These are phyloP conservation scores for Torymus aiolomorphi DNA, from an alignment of 2,888 invertebrate species.

Conservation along the genomic window DNA sequence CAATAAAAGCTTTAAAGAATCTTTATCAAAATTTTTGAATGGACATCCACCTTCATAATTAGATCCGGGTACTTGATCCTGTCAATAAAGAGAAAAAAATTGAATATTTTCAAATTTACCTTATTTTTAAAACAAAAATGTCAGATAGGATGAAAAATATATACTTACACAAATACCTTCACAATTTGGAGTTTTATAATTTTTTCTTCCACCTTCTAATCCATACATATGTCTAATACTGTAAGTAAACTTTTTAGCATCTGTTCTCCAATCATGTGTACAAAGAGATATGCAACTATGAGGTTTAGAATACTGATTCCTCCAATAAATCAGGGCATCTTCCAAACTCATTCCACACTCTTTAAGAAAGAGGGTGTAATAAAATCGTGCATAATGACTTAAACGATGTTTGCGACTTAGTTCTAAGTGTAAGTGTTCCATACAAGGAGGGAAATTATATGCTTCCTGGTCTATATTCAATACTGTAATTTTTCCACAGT, in stretches of 20 bases:
- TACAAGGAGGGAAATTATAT: conserved; percentile 80
- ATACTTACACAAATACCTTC: conserved; percentile 78
- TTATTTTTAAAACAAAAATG: not conserved
- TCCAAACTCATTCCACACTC: conserved; percentile 83
- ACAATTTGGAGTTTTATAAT: conserved; percentile 80
- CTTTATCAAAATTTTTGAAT: conserved; percentile 79
- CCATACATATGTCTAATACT: conserved; percentile 86
- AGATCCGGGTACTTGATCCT: conserved; percentile 73
- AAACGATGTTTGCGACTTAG: conserved; percentile 80
- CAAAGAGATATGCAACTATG: conserved; percentile 77
- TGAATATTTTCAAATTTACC: conserved; percentile 22
- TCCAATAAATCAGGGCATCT: conserved; percentile 82
- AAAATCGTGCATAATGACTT: conserved; percentile 81
- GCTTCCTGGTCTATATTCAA: conserved; percentile 75
- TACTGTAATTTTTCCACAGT: conserved; percentile 62
- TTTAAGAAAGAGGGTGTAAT: conserved; percentile 84
- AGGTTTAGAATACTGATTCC: conserved; percentile 79
- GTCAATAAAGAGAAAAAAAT: conserved; percentile 51
- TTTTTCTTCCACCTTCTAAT: conserved; percentile 81
- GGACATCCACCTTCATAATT: conserved; percentile 81
- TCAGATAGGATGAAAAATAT: not conserved
- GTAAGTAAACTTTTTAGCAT: conserved; percentile 81
- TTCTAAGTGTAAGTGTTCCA: conserved; percentile 79
- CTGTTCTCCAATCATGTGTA: conserved; percentile 81
- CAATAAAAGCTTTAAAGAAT: conserved; percentile 68